phyloP scores from a whole-genome alignment of 92 coral and sea anemone species.

The Palythoa heliodiscus region DNA sequence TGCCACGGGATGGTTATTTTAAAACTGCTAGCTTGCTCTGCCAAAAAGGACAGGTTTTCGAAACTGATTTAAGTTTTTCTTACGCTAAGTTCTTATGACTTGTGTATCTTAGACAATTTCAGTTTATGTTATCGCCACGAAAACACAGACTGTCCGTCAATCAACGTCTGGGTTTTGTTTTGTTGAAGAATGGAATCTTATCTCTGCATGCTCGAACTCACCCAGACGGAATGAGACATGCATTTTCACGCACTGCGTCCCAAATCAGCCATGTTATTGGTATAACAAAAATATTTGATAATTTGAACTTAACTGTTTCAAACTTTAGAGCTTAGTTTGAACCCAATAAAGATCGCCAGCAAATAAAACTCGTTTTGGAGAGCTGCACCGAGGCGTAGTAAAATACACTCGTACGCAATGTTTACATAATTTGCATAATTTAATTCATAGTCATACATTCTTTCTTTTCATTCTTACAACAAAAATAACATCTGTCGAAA shows the following conservation, averaged over 20 bases:
- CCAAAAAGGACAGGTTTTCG: not conserved
- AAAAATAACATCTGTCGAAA: slow-evolving; percentile 24
- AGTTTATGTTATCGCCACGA: not conserved
- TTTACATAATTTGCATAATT: slow-evolving; percentile 44
- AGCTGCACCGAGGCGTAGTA: slow-evolving; percentile 25
- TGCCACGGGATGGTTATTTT: slow-evolving; percentile 58
- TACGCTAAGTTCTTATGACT: not conserved
- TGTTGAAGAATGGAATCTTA: too few relatives aligned
- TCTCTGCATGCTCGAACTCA: too few relatives aligned
- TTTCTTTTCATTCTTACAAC: slow-evolving; percentile 31
- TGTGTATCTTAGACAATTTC: not conserved
- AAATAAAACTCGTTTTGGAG: not conserved
- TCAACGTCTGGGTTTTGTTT: too few relatives aligned
- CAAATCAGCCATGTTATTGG: too few relatives aligned
- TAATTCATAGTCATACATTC: slow-evolving; percentile 39
- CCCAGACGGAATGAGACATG: too few relatives aligned
- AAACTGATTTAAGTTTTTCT: slow-evolving; percentile 17
- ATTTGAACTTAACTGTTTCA: too few relatives aligned
- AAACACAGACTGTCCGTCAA: too few relatives aligned
- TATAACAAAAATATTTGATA: too few relatives aligned
- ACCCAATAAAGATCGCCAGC: not conserved
- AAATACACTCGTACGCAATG: slow-evolving; percentile 30
- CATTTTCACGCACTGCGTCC: too few relatives aligned
- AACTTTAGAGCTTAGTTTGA: not conserved
- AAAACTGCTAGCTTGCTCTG: not conserved